These are phyloP conservation scores for Antennarius striatus DNA, from an alignment of 2,113 vertebrate species.

Conservation along the genomic window DNA sequence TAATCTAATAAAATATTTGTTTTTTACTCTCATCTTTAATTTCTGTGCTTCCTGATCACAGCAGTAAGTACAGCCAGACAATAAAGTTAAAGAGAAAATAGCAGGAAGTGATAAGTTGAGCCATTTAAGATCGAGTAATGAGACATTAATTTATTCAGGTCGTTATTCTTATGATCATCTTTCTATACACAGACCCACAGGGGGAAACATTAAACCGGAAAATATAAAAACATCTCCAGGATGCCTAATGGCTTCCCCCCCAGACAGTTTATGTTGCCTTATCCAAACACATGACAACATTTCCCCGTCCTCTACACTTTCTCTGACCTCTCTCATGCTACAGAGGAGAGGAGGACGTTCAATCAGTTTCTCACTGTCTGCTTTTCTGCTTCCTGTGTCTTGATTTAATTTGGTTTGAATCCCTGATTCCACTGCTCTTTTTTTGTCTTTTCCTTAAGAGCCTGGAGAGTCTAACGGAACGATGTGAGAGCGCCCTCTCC, in stretches of 20 bases:
- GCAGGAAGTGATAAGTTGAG: no score
- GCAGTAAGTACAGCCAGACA: no score
- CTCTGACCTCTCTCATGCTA: slow-evolving; percentile 35
- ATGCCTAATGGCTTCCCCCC: slow-evolving; percentile 24
- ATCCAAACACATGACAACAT: slow-evolving; percentile 48
- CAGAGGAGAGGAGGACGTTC: not conserved
- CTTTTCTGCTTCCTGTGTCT: not conserved
- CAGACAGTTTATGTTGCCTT: slow-evolving; percentile 44
- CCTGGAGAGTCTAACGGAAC: slow-evolving; percentile 77
- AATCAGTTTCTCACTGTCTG: not conserved
- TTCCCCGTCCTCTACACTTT: slow-evolving; percentile 12
- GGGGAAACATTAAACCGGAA: no score
- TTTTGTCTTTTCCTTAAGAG: slow-evolving; percentile 60
- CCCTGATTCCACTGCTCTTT: not conserved
- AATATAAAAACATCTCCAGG: not conserved
- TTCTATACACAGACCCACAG: no score
- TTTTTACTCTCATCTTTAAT: not conserved
- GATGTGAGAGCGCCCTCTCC: slow-evolving; percentile 77
- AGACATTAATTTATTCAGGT: no score
- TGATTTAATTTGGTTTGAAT: not conserved
- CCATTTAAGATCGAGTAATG: no score
- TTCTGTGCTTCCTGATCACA: no score
- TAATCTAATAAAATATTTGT: no score
- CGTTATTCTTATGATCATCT: no score
- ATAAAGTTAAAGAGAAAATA: not conserved